These are phyloP conservation scores for Hylia prasina DNA, from an alignment of 2,113 vertebrate genomes.

Conservation along the genomic window DNA sequence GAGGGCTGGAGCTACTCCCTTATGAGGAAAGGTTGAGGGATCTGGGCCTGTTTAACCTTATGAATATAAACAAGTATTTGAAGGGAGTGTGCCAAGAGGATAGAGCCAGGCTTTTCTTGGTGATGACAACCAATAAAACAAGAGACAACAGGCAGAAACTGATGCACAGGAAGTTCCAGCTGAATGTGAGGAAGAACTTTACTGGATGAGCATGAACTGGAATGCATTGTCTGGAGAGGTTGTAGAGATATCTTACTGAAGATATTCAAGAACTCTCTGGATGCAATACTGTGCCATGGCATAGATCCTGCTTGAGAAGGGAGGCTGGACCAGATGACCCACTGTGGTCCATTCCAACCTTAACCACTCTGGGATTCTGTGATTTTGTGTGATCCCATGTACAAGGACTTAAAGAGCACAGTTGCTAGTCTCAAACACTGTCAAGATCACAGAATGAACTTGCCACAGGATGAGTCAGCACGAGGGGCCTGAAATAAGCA, in stretches of 20 bases:
- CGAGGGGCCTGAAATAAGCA: fast-evolving
- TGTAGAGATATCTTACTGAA: neutral
- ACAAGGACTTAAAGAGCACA: neutral
- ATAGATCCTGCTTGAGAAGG: neutral
- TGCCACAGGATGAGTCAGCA: neutral
- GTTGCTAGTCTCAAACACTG: neutral
- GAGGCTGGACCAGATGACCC: too few relatives aligned
- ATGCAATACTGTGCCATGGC: neutral
- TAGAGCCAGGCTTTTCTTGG: neutral
- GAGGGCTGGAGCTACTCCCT: neutral
- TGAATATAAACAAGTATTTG: neutral
- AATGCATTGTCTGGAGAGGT: neutral
- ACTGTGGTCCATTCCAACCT: neutral
- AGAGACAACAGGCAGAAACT: neutral
- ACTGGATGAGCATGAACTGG: neutral
- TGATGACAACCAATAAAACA: neutral
- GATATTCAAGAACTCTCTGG: neutral
- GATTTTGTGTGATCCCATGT: neutral
- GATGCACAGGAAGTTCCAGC: neutral
- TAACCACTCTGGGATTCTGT: too few relatives aligned
- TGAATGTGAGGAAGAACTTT: neutral
- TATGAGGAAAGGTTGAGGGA: neutral
- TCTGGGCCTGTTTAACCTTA: neutral
- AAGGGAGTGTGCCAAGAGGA: neutral
- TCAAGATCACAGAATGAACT: neutral